Conservation (phyloP, 92 coral and sea anemone species). For the Metridium senile region DNA sequence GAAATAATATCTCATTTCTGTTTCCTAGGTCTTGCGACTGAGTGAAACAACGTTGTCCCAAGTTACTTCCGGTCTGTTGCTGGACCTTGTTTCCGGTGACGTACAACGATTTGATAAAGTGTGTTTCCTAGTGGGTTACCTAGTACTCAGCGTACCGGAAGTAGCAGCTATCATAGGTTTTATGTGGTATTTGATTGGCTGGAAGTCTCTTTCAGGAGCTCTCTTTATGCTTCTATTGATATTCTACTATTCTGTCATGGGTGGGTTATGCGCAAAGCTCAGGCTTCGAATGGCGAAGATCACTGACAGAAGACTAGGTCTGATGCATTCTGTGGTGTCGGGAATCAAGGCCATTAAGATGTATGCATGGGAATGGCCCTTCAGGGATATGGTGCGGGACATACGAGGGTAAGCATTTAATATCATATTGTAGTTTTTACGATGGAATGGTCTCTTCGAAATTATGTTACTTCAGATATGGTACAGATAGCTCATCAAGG, state of each 20-base stretch:
- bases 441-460: no score
- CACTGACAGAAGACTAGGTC: constrained; percentile 62
- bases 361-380: constrained; percentile 76
- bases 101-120: constrained; percentile 71
- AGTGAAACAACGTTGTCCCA: constrained; percentile 57
- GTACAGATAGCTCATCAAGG: no score
- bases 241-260: constrained; percentile 53
- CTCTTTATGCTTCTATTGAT: constrained; percentile 50
- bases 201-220: constrained; percentile 57
- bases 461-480: no score
- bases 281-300: constrained; percentile 62
- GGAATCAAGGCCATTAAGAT: constrained; percentile 65
- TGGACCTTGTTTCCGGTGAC: constrained; percentile 73
- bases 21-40: constrained; percentile 52
- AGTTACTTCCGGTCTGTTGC: constrained; percentile 65
- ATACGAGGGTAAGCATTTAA: constrained; percentile 37
- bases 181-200: constrained; percentile 68
- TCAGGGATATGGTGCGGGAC: constrained; percentile 52
- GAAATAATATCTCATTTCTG: not conserved
- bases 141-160: constrained; percentile 55
- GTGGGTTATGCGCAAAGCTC: constrained; percentile 50
- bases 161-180: constrained; percentile 47
- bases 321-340: constrained; percentile 60
- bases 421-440: no score
- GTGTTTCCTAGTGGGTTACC: constrained; percentile 13